Evolutionary conservation across 2,113 vertebrate genomes (phyloP), one percentile per base, ranked within the genome.

Genomic region (Ptilonorhynchus violaceus): DNA sequence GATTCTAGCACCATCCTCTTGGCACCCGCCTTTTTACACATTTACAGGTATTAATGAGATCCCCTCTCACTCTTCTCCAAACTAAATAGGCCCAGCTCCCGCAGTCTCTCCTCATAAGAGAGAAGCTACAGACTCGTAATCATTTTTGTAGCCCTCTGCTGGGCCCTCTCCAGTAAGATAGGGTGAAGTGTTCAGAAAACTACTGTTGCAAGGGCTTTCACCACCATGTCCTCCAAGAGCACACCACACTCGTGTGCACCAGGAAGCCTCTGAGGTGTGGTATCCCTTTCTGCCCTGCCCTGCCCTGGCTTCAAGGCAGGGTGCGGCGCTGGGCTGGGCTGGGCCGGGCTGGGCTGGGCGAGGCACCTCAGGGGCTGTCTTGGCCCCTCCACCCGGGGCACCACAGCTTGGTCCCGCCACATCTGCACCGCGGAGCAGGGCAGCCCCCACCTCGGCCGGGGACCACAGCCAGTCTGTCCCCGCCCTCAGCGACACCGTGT

Each of bases 171-270:
- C n/a, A 15, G 17, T 37, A 14, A 16, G 23, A 24, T 9, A 1
- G 5, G 14, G 1, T 1, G 59, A 42, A 8, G 42, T 19, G 10
- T 15, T 69, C 15, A 53, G 7, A 37, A 78, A 33, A 15, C 13
- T 12, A 1, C 13, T 42, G 3, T 8, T 52, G 8, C 8, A 9
- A 62, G 12, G 21, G 21, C 42, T 83, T 62, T 62, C 30, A 0
- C 70, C 47, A 31, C 20, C 0, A 6, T 0, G 3, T 9, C 24
- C 46, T 50, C 44, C 27, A 25, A 22, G 6, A 6, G 20, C n/a
- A 44, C 37, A 17, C 23, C 23, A 12, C 41, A 9, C 8, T 5
- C 4, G 1, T 0, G 17, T 0, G 5, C 64, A 15, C 15, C 42
- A 46, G 19, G 33, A 35, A 22, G 6, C 27, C 5, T 6, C 4